Percentiles rank a stretch among this genome's conserved stretches.
phyloP scores from a whole-genome alignment of 2,113 vertebrate genomes.

The Plestiodon gilberti region DNA sequence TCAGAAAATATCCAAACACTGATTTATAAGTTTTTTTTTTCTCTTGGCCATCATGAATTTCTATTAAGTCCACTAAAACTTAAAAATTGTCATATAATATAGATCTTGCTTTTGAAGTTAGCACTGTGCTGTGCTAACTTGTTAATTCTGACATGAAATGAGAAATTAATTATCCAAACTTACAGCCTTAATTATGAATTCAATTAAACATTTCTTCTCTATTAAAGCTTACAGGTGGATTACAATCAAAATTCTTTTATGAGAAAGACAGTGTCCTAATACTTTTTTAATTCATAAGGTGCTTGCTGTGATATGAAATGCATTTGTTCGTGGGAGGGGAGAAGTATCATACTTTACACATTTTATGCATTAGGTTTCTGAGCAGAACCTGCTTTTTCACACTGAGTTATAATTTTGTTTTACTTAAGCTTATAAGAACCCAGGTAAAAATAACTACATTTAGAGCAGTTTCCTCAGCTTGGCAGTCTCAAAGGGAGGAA shows the following conservation, averaged over 20 bases:
- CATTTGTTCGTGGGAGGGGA: slow-evolving; percentile 43
- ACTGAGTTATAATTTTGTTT: slow-evolving; percentile 70
- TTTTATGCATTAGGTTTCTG: slow-evolving; percentile 41
- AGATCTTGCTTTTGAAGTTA: background rate
- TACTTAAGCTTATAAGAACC: slow-evolving; percentile 72
- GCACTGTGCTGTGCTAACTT: background rate
- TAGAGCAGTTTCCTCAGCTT: slow-evolving; percentile 54
- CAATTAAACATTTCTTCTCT: slow-evolving; percentile 24
- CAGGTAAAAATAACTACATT: slow-evolving; percentile 66
- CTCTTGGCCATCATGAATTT: background rate
- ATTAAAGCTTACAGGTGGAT: background rate
- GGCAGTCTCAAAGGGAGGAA: slow-evolving; percentile 52
- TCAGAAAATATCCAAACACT: background rate
- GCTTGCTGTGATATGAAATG: slow-evolving; percentile 29
- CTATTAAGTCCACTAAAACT: background rate
- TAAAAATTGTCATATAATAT: background rate
- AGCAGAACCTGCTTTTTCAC: slow-evolving; percentile 28
- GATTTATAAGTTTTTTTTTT: background rate
- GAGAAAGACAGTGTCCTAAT: background rate
- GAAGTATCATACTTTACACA: slow-evolving; percentile 27
- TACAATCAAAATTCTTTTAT: background rate
- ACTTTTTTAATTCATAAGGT: slow-evolving; percentile 1
- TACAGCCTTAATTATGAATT: slow-evolving; percentile 5
- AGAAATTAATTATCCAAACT: slow-evolving; percentile 8
- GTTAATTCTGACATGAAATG: background rate